phyloP scores from a whole-genome alignment of 1,140 invertebrate genomes.

The Zaprionus tsacasi region DNA sequence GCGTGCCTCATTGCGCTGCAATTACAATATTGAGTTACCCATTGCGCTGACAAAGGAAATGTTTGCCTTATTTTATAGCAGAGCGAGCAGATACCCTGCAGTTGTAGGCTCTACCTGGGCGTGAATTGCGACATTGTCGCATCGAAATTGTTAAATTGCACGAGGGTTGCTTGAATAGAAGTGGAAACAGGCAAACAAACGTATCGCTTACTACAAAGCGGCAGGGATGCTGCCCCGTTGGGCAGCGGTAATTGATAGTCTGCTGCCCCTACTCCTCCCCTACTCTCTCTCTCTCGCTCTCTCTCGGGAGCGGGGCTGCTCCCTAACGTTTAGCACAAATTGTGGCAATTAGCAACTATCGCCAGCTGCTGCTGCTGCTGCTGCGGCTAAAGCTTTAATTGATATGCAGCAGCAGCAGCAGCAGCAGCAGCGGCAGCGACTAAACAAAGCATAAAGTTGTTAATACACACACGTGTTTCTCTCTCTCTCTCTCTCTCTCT shows the following conservation, averaged over 20 bases:
- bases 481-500: too few species aligned
- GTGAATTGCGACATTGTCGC: conserved; percentile 75
- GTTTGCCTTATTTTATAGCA: conserved; percentile 60
- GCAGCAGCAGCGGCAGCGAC: conserved; percentile 10
- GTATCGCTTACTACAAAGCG: conserved; percentile 52
- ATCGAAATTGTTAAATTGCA: conserved; percentile 77
- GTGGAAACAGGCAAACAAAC: conserved; percentile 36
- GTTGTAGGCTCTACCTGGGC: conserved; percentile 58
- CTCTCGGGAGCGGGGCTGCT: background rate
- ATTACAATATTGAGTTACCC: conserved; percentile 84
- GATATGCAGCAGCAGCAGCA: conserved; percentile 60
- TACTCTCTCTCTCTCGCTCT: background rate
- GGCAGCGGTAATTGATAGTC: conserved; percentile 72
- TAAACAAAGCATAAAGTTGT: conserved; percentile 81
- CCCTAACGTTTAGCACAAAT: conserved; percentile 77
- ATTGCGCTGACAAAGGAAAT: conserved; percentile 58
- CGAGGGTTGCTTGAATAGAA: conserved; percentile 64
- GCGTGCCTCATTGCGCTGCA: conserved; percentile 83
- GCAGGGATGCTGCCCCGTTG: conserved; percentile 29
- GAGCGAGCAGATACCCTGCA: conserved; percentile 13
- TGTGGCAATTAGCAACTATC: conserved; percentile 75
- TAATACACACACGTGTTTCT: conserved; percentile 42
- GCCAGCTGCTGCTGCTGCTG: conserved; percentile 36
- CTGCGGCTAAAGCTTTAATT: conserved; percentile 64
- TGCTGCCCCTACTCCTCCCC: conserved; percentile 21